Base-by-base conservation (phyloP, 2,888 invertebrate genomes). In the Allacma fusca region DNA sequence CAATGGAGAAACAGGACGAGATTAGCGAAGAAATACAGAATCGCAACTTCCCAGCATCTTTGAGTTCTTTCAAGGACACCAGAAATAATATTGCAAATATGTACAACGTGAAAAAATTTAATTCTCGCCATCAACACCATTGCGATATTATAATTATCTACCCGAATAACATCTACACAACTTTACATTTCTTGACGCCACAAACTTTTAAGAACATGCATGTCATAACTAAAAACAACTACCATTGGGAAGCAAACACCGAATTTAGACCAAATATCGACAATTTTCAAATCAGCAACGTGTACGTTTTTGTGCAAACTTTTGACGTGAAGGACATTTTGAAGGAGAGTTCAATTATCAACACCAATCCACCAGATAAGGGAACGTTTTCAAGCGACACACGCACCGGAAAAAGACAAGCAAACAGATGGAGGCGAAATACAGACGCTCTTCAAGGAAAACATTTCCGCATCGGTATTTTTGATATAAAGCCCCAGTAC, bases 391-490 rank as follows among this genome's bases (percentile, higher is more conserved):
- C n/a, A 34, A 34, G 34, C 34, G 9, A 34, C 34, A 4, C 4
- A 4, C 4, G 34, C 5, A 34, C 9, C 9, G 34, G 34, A 34
- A 34, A 34, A 50, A 50, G 50, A 50, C 2, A 40, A 40, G 40
- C 13, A 40, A 9, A 9, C 13, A 40, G n/a, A n/a, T n/a, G n/a
- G n/a, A n/a, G n/a, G n/a, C n/a, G n/a, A n/a, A n/a, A 2, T 50
- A 50, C 50, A 2, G 68, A 68, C 13, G 34, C 21, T 1, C 40
- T 68, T 9, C 68, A 23, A 23, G 21, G 13, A 40, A 29, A 40
- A 7, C 68, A 68, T 40, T 21, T 68, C 21, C 68, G 68, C 7
- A 40, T 68, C 23, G 23, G 5, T 5, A 68, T 68, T 40, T 68
- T 40, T 40, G 40, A 34, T 4, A 13, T 68, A 7, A 68, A 68